phyloP scores from a whole-genome alignment of 2,113 vertebrate genomes.

The Centrocercus urophasianus region DNA sequence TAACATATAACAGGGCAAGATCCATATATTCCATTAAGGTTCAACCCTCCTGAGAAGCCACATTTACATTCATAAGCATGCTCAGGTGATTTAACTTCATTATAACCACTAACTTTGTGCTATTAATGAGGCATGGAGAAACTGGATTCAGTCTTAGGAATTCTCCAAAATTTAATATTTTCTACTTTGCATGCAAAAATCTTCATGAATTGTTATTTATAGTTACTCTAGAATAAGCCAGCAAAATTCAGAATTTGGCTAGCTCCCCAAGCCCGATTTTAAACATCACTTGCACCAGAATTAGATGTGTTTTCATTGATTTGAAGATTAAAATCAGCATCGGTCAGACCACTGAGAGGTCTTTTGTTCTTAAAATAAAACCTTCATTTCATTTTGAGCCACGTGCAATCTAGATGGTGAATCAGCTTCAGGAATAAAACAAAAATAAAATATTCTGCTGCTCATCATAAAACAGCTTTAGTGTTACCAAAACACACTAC shows the following conservation, averaged over 20 bases:
- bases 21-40: background rate
- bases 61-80: background rate
- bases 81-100: background rate
- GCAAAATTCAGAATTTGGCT: conserved; percentile 30
- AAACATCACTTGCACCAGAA: background rate
- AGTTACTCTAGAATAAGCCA: background rate
- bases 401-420: conserved; percentile 16
- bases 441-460: conserved; percentile 32
- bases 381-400: background rate
- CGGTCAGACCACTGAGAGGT: background rate
- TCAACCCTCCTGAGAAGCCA: background rate
- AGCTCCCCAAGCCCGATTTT: conserved; percentile 4
- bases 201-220: conserved; percentile 18
- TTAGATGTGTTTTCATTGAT: conserved; percentile 25
- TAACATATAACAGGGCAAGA: background rate
- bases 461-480: conserved; percentile 33
- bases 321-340: conserved; percentile 31
- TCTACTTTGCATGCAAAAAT: background rate
- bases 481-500: conserved; percentile 7
- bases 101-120: background rate
- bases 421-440: conserved; percentile 42
- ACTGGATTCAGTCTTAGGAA: background rate
- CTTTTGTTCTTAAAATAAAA: conserved; percentile 55
- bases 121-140: background rate
- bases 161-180: background rate